Evolutionary conservation across 1,140 invertebrate genomes (phyloP).

Genomic region (Drosophila tsacasi): DNA sequence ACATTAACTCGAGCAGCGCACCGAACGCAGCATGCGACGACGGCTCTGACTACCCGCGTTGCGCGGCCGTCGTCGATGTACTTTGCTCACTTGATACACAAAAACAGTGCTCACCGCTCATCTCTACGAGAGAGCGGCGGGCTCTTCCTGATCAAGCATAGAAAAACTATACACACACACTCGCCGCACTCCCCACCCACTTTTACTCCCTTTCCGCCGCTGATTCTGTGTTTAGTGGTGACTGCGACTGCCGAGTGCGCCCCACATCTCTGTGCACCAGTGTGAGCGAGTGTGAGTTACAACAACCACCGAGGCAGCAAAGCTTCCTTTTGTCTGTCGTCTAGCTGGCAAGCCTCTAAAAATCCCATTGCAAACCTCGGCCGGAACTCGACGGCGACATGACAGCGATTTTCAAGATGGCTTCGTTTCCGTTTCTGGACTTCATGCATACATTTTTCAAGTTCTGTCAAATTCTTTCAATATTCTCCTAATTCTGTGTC

Average conservation of each 20-base stretch:
- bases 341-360: conserved; percentile 52
- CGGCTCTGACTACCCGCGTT: conserved; percentile 28
- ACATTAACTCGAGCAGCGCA: conserved; percentile 13
- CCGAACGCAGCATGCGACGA: conserved; percentile 49
- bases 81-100: conserved; percentile 62
- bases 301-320: conserved; percentile 68
- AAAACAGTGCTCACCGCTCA: conserved; percentile 53
- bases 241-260: conserved; percentile 39
- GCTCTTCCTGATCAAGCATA: conserved; percentile 53
- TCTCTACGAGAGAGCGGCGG: conserved; percentile 42
- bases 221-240: conserved; percentile 54
- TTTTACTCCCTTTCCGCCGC: conserved; percentile 55
- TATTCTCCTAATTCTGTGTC: not conserved
- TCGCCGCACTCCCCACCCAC: conserved; percentile 40
- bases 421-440: conserved; percentile 54
- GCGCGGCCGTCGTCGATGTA: conserved; percentile 32
- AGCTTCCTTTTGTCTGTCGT: conserved; percentile 79
- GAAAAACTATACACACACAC: conserved; percentile 32
- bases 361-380: conserved; percentile 50
- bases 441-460: conserved; percentile 27
- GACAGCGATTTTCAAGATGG: conserved; percentile 69
- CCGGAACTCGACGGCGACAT: conserved; percentile 56
- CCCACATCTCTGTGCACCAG: conserved; percentile 59
- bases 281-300: conserved; percentile 57
- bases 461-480: not conserved